Base-by-base conservation (phyloP, 2,888 invertebrate genomes). In the Drosophila pullipes region DNA sequence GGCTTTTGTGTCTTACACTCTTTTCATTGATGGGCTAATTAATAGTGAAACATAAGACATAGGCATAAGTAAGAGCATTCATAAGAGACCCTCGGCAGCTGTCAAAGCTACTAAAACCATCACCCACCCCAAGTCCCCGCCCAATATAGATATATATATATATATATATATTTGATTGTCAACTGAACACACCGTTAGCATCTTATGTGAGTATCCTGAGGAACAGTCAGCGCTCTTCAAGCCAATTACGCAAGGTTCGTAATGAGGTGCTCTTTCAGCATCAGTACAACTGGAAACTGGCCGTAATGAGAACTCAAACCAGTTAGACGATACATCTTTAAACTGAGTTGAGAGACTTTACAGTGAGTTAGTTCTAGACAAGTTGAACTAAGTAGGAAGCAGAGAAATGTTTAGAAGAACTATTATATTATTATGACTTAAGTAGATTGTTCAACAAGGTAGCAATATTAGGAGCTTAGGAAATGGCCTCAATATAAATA, bases 221-320 rank as follows among this genome's bases (percentile, higher is more conserved):
- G 16, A 33, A 18, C 28, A 25, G 39, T 53, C 54, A 22, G 44
- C 44, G 59, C 57, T 39, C 52, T 22, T 39, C 16, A 58, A 54
- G 13, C 49, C 60, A 78, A 77, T 61, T 64, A 68, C 58, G 60
- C 44, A 33, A 31, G 53, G 59, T 54, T 28, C 52, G 4, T 65
- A 64, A 58, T 59, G 11, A 64, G 58, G 16, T 28, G 63, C 10
- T 10, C 35, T 33, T 22, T 2, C 44, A 30, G 59, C n/a, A 25
- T n/a, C 6, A 16, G 25, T 31, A n/a, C 25, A 44, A 25, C 33
- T 54, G 44, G 22, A 37, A 16, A 7, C 28, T 30, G 22, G 22
- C 1, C 35, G 35, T 31, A 60, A 65, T 59, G 39, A 30, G 28
- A 33, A 16, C 18, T 18, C 28, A 50, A 50, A 28, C 28, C 18